A percentile compares a stretch with the other conserved stretches of the same genome.
These are phyloP conservation scores for Chouioia cunea DNA, from an alignment of 2,888 invertebrate species.

Conservation along the genomic window DNA sequence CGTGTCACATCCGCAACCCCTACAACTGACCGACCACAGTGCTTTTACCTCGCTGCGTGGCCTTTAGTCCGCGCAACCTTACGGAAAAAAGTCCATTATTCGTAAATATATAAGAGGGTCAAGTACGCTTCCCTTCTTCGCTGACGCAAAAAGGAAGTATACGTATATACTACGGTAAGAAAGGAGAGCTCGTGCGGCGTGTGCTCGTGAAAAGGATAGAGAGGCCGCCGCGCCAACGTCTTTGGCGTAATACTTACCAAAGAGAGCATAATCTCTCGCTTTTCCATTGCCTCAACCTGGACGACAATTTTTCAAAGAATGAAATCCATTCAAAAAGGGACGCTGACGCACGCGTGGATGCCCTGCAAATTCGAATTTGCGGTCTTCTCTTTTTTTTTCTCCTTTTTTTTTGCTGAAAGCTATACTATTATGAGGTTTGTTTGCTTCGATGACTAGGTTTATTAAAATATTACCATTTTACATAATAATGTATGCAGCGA, in stretches of 20 bases:
- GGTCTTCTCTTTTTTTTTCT: constrained; percentile 10
- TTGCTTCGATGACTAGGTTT: no score
- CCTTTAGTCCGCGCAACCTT: no score
- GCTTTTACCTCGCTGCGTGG: no score
- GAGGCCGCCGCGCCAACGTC: neutral
- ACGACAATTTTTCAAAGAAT: no score
- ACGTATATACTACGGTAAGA: no score
- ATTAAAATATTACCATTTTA: no score
- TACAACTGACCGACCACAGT: no score
- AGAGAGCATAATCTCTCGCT: constrained; percentile 31
- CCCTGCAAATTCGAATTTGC: constrained; percentile 3
- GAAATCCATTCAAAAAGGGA: no score
- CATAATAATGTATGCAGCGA: no score
- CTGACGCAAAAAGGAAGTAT: no score
- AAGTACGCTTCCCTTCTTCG: constrained; percentile 12
- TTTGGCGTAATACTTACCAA: neutral
- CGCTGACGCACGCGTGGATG: neutral
- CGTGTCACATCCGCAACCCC: no score
- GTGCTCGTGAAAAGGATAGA: neutral
- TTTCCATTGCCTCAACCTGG: constrained; percentile 18
- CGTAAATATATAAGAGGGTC: constrained; percentile 37
- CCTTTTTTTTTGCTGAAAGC: constrained; percentile 6
- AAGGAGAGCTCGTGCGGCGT: neutral
- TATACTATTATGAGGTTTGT: no score
- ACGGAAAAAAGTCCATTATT: constrained; percentile 34